Percentiles rank a stretch among this genome's conserved stretches.
phyloP scores from a whole-genome alignment of 2,797 vertebrate genomes.

The Notolabrus celidotus region DNA sequence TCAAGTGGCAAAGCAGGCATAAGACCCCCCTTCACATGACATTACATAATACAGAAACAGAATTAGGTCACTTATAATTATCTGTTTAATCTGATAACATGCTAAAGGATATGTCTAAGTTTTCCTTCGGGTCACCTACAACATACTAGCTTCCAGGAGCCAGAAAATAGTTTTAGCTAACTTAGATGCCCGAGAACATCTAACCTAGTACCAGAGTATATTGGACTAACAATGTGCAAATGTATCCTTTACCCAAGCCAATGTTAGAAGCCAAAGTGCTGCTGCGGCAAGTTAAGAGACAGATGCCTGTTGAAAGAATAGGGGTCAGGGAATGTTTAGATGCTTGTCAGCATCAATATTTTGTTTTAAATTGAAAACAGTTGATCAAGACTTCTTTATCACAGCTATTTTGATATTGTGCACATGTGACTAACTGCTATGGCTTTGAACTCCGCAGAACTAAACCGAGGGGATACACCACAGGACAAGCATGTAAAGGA shows the following conservation, averaged over 20 bases:
- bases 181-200: constrained; percentile 49
- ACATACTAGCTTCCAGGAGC: constrained; percentile 48
- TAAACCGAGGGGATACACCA: constrained; percentile 92
- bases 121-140: constrained; percentile 58
- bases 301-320: constrained; percentile 37
- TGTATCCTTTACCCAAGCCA: constrained; percentile 60
- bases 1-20: constrained; percentile 70
- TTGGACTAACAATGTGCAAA: constrained; percentile 56
- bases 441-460: constrained; percentile 86
- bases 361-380: constrained; percentile 50
- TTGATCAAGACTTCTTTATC: constrained; percentile 11
- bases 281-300: constrained; percentile 48
- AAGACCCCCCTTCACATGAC: constrained; percentile 34
- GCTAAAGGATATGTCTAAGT: constrained; percentile 50
- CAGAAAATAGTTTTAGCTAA: constrained; percentile 47
- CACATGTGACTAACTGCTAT: constrained; percentile 55
- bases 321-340: constrained; percentile 48
- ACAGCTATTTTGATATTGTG: constrained; percentile 4
- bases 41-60: constrained; percentile 43
- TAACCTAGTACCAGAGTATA: neutral
- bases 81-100: constrained; percentile 54
- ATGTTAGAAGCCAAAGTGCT: constrained; percentile 67
- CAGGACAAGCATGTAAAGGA: constrained; percentile 97
- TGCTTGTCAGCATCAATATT: constrained; percentile 35
- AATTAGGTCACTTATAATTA: constrained; percentile 51